Evolutionary conservation across 2,113 vertebrate genomes (phyloP).

Genomic region (Cebus imitator): DNA sequence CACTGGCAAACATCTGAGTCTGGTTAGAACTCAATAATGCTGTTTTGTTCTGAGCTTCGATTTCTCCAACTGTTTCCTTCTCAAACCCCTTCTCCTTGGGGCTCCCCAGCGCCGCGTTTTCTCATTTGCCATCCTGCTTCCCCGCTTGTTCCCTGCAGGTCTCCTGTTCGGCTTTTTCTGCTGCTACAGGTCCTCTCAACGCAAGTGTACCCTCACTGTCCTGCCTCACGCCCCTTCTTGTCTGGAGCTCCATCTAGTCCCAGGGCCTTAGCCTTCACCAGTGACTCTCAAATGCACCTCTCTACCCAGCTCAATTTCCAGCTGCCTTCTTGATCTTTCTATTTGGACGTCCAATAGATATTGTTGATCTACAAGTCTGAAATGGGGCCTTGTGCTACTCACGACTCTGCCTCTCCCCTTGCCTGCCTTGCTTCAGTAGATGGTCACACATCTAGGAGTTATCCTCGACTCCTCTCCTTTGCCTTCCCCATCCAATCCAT

Average conservation of each 20-base stretch:
- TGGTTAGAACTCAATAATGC: accelerated
- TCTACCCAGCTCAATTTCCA: neutral
- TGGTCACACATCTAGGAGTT: neutral
- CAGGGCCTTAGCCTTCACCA: accelerated
- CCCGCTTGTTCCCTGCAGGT: no score
- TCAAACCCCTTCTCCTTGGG: neutral
- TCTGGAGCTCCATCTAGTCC: neutral
- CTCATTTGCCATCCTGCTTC: neutral
- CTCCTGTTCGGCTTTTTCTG: neutral
- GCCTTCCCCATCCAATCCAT: neutral
- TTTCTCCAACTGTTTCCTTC: neutral
- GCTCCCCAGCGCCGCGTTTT: accelerated
- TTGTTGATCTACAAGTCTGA: neutral
- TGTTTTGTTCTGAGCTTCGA: neutral
- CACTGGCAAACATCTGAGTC: neutral
- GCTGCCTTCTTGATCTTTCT: neutral
- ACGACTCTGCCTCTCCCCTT: neutral
- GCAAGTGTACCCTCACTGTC: no score
- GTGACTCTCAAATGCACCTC: neutral
- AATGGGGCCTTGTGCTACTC: neutral
- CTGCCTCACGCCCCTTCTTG: neutral
- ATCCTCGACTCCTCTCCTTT: neutral
- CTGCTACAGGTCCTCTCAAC: neutral
- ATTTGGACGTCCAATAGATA: neutral
- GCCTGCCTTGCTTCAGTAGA: neutral